Percentiles rank a stretch among this genome's conserved stretches.
Conservation (phyloP, 1,140 invertebrate genomes). For the Heliconius melpomene region DNA sequence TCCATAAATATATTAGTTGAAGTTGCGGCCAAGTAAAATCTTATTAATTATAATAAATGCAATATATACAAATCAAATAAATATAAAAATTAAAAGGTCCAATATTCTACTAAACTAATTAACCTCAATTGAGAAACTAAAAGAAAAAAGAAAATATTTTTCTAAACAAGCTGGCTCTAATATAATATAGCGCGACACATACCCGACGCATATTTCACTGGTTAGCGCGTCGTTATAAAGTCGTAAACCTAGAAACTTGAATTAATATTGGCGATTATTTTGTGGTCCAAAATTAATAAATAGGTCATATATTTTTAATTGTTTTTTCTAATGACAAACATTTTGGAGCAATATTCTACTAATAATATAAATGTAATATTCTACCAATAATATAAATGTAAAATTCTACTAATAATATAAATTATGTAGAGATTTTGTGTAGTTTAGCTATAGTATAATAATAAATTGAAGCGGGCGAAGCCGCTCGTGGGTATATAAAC, state of each 20-base stretch:
- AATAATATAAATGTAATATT: not conserved
- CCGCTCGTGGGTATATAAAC: too few species aligned
- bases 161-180: conserved; percentile 39
- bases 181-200: conserved; percentile 54
- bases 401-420: too few species aligned
- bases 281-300: conserved; percentile 35
- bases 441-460: too few species aligned
- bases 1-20: too few species aligned
- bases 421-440: too few species aligned
- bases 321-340: not conserved
- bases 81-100: not conserved
- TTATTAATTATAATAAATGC: too few species aligned
- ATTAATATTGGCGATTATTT: conserved; percentile 51
- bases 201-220: conserved; percentile 59
- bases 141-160: conserved; percentile 4
- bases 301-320: not conserved
- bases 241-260: conserved; percentile 74
- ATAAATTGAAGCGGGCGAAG: too few species aligned
- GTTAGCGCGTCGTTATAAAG: conserved; percentile 76
- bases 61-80: too few species aligned
- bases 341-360: not conserved
- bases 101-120: not conserved
- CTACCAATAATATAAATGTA: not conserved
- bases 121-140: not conserved
- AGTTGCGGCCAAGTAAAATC: too few species aligned